Evolutionary conservation across 2,888 invertebrate genomes (phyloP), one percentile per base, ranked within the genome.

Genomic region (Blastobasis lacticolella): DNA sequence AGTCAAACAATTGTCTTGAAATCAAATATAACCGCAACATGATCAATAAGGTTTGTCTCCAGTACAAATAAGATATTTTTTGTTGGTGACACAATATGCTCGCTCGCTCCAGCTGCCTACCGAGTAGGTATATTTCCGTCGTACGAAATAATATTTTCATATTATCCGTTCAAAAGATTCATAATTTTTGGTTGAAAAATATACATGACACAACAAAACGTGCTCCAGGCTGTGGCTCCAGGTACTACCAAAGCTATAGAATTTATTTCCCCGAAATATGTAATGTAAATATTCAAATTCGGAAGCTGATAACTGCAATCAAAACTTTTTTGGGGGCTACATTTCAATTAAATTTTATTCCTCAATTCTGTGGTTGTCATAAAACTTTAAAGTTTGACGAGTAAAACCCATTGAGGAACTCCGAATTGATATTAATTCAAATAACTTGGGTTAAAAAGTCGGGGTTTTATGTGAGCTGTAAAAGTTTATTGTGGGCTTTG

Each of bases 381-480:
- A 88, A 88, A 88, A 86, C 75, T 87, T 86, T 86, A 88, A 81
- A 81, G 83, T 86, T 81, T 78, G 87, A 88, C 85, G 80, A 86
- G 87, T 87, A 79, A 87, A 87, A 82, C 83, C 88, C 88, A 88
- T 87, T 88, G 87, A 88, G 86, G 76, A 86, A 85, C 84, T 84
- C 84, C 78, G 87, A 81, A 87, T 87, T 85, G 86, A 88, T 87
- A 88, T 87, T 86, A 88, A 88, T 88, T 87, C 88, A 88, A 88
- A 88, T 88, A 88, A 87, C 81, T 86, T 75, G 75, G 88, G 86
- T 86, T 86, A 88, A 88, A 88, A 88, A 88, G 86, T 87, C 87
- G 76, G 86, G 86, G 82, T 88, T 88, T 88, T 88, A 88, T 88
- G 82, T 73, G 75, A 64, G 88, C 70, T 86, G 85, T 88, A 88